Evolutionary conservation across 2,888 invertebrate genomes (phyloP).

Genomic region (Ormyrus rosae): DNA sequence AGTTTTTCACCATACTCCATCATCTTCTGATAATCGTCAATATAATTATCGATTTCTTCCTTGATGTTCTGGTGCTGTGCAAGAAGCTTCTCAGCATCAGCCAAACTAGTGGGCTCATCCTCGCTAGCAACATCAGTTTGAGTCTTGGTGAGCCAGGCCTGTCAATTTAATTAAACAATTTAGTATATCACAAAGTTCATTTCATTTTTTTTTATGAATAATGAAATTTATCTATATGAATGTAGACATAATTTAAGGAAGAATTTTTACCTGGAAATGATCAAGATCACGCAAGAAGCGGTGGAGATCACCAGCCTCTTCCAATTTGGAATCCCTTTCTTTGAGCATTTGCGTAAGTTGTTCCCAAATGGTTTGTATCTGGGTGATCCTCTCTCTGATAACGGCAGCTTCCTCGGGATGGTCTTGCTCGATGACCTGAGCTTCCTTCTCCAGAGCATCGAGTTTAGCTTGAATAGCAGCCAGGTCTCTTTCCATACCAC

Average conservation of each 20-base stretch:
- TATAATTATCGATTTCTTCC: slow-evolving; percentile 99
- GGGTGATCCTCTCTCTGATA: slow-evolving; percentile 92
- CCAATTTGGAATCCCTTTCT: slow-evolving; percentile 97
- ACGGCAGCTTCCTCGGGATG: slow-evolving; percentile 96
- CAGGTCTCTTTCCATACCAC: slow-evolving; percentile 99
- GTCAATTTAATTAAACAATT: slow-evolving; percentile 69
- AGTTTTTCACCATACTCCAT: slow-evolving; percentile 99
- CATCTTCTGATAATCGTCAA: slow-evolving; percentile 98
- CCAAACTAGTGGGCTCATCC: slow-evolving; percentile 93
- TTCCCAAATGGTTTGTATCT: slow-evolving; percentile 97
- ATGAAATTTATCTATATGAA: neutral
- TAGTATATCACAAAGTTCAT: neutral
- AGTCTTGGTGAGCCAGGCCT: slow-evolving; percentile 98
- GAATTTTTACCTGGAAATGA: slow-evolving; percentile 89
- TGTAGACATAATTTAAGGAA: neutral
- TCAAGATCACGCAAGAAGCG: slow-evolving; percentile 98
- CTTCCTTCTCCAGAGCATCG: slow-evolving; percentile 94
- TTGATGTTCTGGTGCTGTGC: slow-evolving; percentile 98
- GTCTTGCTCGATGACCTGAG: slow-evolving; percentile 91
- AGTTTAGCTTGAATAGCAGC: slow-evolving; percentile 99
- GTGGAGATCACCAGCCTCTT: slow-evolving; percentile 99
- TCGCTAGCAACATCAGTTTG: slow-evolving; percentile 99
- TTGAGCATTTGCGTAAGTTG: slow-evolving; percentile 97
- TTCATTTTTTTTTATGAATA: neutral
- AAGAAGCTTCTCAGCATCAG: slow-evolving; percentile 97